Base-by-base conservation (phyloP, 2,113 vertebrate genomes). In the Ascaphus truei region DNA sequence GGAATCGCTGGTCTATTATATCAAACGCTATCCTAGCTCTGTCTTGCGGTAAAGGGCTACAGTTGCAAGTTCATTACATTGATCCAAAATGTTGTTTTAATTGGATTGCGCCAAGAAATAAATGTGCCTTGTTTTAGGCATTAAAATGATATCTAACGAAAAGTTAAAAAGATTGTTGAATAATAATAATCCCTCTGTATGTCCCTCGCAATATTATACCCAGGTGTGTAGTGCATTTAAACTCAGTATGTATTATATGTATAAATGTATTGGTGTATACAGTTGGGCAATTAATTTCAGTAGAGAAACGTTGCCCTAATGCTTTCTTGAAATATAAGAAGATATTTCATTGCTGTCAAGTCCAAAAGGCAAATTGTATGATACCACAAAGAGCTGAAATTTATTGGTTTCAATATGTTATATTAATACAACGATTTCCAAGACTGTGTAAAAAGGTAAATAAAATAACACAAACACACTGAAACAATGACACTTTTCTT, bases 291-390 rank as follows among this genome's bases (percentile, higher is more conserved):
- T 65, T 57, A 56, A 45, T 57, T 57, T 56, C 51, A 25, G 16
- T 43, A 41, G 56, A 20, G 37, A 26, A 45, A 57, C 10, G 50
- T 27, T 8, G 39, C 51, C 20, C 29, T 63, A 63, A 63, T 63
- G 41, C 51, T 63, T 50, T 33, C 61, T 51, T 34, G 61, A 51
- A 63, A 56, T 53, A 67, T 30, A 67, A 45, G 18, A 55, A 11
- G 16, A 26, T 67, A 68, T 59, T 68, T 58, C 53, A 68, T 37
- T 48, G 65, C 59, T 37, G 39, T 68, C 48, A 64, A 65, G 62
- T 25, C 31, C 25, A 58, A 29, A 31, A 72, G 41, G 43, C n/a
- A 72, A 47, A 50, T 64, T 72, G 50, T 65, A 57, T 58, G 25
- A 72, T 22, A 65, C 43, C 51, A 29, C 30, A 65, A 58, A 56